These are phyloP conservation scores for Chloroclysta siterata DNA, from an alignment of 2,888 invertebrate genomes.

Conservation along the genomic window DNA sequence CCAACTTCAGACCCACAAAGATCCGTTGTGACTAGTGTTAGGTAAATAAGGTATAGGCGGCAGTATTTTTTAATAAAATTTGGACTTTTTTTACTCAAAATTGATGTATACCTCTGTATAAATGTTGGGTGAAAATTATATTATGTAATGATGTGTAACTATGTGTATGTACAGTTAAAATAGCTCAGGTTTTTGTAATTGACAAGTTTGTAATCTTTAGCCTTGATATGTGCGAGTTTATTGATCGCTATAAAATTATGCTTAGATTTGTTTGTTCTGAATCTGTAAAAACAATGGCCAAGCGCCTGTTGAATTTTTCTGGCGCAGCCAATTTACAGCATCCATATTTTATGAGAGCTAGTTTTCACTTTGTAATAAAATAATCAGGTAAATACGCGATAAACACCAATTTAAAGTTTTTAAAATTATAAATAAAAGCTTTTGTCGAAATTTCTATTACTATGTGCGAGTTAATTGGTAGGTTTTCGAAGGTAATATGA, in stretches of 20 bases:
- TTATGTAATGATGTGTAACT: background rate
- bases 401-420: conserved; percentile 4
- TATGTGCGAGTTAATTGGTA: conserved; percentile 19
- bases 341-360: conserved; percentile 2
- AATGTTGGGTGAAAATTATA: conserved; percentile 7
- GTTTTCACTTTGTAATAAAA: conserved; percentile 3
- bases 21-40: background rate
- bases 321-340: background rate
- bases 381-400: background rate
- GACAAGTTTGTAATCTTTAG: conserved; percentile 15
- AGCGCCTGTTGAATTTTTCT: background rate
- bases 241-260: conserved; percentile 9
- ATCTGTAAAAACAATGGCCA: conserved; percentile 4
- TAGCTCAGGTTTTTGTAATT: conserved; percentile 10
- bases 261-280: conserved; percentile 6
- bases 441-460: conserved; percentile 30
- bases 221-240: conserved; percentile 9
- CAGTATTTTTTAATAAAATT: conserved; percentile 3
- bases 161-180: conserved; percentile 8
- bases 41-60: background rate
- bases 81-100: conserved; percentile 8
- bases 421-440: conserved; percentile 20
- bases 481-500: conserved; percentile 26
- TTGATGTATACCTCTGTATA: background rate
- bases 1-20: background rate